Percentiles rank a stretch among this genome's conserved stretches.
Conservation (phyloP, 1,140 invertebrate genomes). For the Uloborus diversus region DNA sequence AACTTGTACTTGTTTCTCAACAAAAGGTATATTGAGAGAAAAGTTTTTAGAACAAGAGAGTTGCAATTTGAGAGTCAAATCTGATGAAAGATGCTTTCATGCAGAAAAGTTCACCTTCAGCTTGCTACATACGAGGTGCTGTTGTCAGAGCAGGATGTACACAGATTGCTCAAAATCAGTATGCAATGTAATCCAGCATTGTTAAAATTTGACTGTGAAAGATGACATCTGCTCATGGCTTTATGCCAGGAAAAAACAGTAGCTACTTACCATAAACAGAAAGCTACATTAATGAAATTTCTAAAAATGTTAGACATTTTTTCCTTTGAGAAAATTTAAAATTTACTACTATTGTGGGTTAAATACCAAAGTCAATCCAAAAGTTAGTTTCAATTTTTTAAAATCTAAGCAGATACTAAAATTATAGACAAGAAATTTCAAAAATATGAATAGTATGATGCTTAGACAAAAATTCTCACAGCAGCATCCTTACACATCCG, state of each 20-base stretch:
- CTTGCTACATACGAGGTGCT: conserved; percentile 12
- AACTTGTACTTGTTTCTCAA: too few relatives aligned
- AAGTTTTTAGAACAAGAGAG: conserved; percentile 16
- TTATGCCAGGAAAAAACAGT: not conserved
- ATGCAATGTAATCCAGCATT: conserved; percentile 14
- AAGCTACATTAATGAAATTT: not conserved
- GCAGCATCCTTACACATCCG: too few relatives aligned
- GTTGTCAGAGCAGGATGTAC: conserved; percentile 16
- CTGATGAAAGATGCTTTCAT: conserved; percentile 14
- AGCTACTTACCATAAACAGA: not conserved
- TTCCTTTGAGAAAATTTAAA: too few relatives aligned
- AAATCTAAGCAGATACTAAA: too few relatives aligned
- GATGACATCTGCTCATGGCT: not conserved
- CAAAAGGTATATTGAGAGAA: conserved; percentile 6
- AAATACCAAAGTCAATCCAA: too few relatives aligned
- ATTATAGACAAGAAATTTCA: too few relatives aligned
- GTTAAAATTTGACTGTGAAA: conserved; percentile 26
- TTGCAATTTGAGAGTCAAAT: conserved; percentile 24
- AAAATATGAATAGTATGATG: too few relatives aligned
- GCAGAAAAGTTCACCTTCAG: conserved; percentile 20
- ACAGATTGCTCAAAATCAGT: conserved; percentile 33
- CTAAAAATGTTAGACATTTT: too few relatives aligned
- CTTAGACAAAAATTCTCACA: too few relatives aligned
- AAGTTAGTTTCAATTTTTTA: too few relatives aligned
- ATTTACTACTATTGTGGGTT: too few relatives aligned